These are phyloP conservation scores for Acronicta alni DNA, from an alignment of 2,888 invertebrate genomes.

Conservation along the genomic window DNA sequence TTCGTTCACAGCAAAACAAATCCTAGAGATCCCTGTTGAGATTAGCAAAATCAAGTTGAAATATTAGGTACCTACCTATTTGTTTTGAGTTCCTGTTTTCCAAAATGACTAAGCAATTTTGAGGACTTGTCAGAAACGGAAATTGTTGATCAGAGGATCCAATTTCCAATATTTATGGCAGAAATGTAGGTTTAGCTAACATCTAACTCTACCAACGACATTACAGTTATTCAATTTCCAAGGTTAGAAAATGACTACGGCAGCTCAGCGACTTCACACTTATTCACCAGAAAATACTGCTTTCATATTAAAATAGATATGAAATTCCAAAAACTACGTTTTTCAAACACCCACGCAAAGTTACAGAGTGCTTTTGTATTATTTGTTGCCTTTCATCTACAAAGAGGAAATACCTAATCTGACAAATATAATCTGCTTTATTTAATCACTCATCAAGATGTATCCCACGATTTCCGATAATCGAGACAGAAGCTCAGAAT, in stretches of 20 bases:
- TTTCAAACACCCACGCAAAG: slow-evolving; percentile 3
- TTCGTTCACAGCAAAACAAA: not conserved
- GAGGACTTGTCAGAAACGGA: not conserved
- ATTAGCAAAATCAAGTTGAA: not conserved
- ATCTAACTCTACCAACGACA: not conserved
- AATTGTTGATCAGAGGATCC: not conserved
- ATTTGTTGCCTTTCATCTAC: slow-evolving; percentile 5
- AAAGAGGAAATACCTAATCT: not conserved
- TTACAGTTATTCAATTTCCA: not conserved
- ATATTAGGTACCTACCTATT: too few relatives aligned
- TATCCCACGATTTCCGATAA: slow-evolving; percentile 3
- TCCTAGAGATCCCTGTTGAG: not conserved
- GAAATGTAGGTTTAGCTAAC: too few relatives aligned
- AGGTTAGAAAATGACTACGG: not conserved
- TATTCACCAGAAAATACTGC: not conserved
- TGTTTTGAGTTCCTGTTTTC: not conserved
- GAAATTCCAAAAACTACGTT: not conserved
- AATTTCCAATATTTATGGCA: too few relatives aligned
- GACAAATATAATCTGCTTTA: slow-evolving; percentile 15
- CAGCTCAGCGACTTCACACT: not conserved
- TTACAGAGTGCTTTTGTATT: not conserved
- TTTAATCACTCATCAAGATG: slow-evolving; percentile 8
- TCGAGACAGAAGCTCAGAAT: not conserved
- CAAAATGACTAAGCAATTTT: not conserved
- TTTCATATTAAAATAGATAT: not conserved